Conservation (phyloP, 2,113 vertebrate genomes). For the Rhinogobius similis region DNA sequence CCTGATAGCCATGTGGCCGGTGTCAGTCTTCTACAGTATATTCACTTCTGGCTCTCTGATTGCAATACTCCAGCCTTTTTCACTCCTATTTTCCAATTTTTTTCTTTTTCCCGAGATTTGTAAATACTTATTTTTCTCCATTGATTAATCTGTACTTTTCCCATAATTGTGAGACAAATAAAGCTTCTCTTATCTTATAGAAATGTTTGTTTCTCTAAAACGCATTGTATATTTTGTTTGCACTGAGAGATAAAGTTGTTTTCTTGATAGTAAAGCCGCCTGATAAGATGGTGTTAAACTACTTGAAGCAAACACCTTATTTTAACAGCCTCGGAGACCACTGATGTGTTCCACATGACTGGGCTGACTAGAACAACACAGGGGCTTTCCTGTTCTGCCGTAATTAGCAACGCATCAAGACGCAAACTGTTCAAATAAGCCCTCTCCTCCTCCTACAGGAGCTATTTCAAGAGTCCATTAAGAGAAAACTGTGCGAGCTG, state of each 20-base stretch:
- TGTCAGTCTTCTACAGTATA: too few species aligned
- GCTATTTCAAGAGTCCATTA: background rate
- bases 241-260: background rate
- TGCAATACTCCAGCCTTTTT: too few species aligned
- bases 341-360: constrained; percentile 8
- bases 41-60: too few species aligned
- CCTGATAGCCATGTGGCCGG: too few species aligned
- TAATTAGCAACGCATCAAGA: constrained; percentile 5
- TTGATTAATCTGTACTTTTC: too few species aligned
- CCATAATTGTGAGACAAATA: too few species aligned
- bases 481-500: background rate
- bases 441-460: background rate
- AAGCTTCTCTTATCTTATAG: too few species aligned
- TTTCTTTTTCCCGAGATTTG: too few species aligned
- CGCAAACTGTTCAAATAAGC: background rate
- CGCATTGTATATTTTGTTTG: background rate
- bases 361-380: background rate
- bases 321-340: background rate
- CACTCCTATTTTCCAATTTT: too few species aligned
- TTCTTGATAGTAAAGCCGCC: background rate
- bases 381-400: background rate
- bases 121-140: too few species aligned
- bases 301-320: constrained; percentile 3
- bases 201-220: background rate
- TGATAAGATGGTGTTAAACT: constrained; percentile 10